Base-by-base conservation (phyloP, 2,888 invertebrate species). In the Megalurothrips usitatus region DNA sequence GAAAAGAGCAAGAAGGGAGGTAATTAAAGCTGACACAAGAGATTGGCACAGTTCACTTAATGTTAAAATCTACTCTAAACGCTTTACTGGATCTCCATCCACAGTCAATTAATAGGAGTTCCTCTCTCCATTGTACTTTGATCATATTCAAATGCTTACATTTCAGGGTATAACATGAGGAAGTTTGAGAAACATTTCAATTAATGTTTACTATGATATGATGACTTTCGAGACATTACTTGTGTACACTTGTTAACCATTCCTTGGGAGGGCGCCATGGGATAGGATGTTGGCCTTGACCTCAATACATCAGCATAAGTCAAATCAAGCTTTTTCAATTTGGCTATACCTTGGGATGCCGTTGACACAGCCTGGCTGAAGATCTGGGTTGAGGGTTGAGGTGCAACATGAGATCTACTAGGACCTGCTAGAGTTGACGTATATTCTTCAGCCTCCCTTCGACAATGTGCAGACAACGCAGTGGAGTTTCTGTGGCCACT, bases 341-440 rank as follows among this genome's bases (percentile, higher is more conserved):
- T 94, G 86, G 94, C 93, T 84, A 96, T 92, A 85, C 95, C 94
- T 85, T 94, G 94, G 17, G 95, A 94, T 10, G 94, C 95, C 12
- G 93, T 90, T 87, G 94, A 94, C 6, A 80, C 80, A 12, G 79
- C 28, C 23, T 91, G 90, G 84, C 90, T 90, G 85, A 90, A 91
- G 82, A 90, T 90, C 81, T 80, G 82, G 14, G 28, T n/a, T 12
- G 58, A 19, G 2, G 12, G 17, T 26, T 75, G 68, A 12, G 68
- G 8, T 26, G 23, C 68, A 2, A 26, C 23, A 12, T 26, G 68
- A 26, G 68, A 75, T 75, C 26, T 75, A 12, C 68, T 75, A 12
- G 68, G 26, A 23, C 68, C 68, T 11, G 68, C 68, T 75, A 26
- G 68, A 1, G 26, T 75, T 26, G 68, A 75, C 26, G 68, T 8